Evolutionary conservation across 1,140 invertebrate genomes (phyloP).

Genomic region (Subanguina moxae): DNA sequence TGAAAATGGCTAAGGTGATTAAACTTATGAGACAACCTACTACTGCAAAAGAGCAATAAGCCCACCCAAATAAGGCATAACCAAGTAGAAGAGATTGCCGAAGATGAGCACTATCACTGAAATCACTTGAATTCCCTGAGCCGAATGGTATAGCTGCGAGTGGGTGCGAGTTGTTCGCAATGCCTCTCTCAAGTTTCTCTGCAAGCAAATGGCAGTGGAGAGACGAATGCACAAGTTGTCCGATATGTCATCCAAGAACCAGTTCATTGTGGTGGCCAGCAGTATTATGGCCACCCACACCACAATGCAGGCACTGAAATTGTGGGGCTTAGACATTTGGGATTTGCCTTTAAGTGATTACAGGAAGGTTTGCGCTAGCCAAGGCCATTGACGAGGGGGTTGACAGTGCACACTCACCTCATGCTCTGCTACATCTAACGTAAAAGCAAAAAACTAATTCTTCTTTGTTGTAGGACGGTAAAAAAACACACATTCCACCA

Average conservation of each 20-base stretch:
- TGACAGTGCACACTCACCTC: conserved; percentile 33
- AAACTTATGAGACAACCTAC: too few relatives aligned
- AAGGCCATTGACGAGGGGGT: conserved; percentile 31
- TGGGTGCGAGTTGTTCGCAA: conserved; percentile 37
- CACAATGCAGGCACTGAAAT: conserved; percentile 1
- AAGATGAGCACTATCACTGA: conserved; percentile 35
- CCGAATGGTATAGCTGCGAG: conserved; percentile 25
- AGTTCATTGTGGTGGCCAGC: background rate
- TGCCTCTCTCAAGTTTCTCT: conserved; percentile 30
- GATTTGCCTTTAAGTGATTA: too few relatives aligned
- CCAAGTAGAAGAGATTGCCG: conserved; percentile 34
- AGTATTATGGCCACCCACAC: conserved; percentile 20
- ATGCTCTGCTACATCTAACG: conserved; percentile 43
- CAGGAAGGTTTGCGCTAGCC: conserved; percentile 19
- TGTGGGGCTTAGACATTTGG: background rate
- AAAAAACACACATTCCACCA: conserved; percentile 34
- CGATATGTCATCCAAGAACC: background rate
- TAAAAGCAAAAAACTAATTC: background rate
- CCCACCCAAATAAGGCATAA: conserved; percentile 43
- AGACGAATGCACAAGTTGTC: background rate
- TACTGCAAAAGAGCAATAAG: too few relatives aligned
- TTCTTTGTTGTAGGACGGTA: background rate
- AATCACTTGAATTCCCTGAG: conserved; percentile 35
- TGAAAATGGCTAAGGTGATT: too few relatives aligned
- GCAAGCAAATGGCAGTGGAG: conserved; percentile 25